These are phyloP conservation scores for Lacanobia oleracea DNA, from an alignment of 2,888 invertebrate genomes.

Conservation along the genomic window DNA sequence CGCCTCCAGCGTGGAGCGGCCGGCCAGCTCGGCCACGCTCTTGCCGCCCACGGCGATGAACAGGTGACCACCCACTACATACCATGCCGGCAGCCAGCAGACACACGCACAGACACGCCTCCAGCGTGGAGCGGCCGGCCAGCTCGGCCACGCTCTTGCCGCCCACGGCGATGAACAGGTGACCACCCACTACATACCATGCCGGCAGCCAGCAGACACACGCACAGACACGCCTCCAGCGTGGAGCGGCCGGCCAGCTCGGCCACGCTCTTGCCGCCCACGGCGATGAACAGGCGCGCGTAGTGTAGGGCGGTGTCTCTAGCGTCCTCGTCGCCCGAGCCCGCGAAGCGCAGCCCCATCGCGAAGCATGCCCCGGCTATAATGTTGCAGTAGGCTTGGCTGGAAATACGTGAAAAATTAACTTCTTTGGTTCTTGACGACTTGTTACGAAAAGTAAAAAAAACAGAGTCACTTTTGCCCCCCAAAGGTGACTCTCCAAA, in stretches of 20 bases:
- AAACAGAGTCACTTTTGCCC: too few relatives aligned
- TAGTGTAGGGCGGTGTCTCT: conserved; percentile 94
- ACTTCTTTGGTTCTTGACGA: too few relatives aligned
- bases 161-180: conserved; percentile 91
- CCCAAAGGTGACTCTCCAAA: too few relatives aligned
- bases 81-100: conserved; percentile 96
- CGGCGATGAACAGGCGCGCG: conserved; percentile 92
- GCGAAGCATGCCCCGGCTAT: conserved; percentile 98
- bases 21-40: too few relatives aligned
- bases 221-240: conserved; percentile 96
- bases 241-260: conserved; percentile 97
- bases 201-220: conserved; percentile 94
- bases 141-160: conserved; percentile 95
- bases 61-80: not conserved
- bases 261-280: conserved; percentile 93
- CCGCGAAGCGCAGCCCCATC: conserved; percentile 98
- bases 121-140: conserved; percentile 97
- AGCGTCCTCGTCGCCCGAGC: conserved; percentile 96
- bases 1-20: too few relatives aligned
- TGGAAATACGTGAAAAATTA: conserved; percentile 75
- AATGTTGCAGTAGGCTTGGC: conserved; percentile 99
- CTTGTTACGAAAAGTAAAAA: too few relatives aligned
- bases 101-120: conserved; percentile 96
- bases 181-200: conserved; percentile 89
- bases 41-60: too few relatives aligned